Conservation (phyloP, 2,113 vertebrate genomes). For the Pterocles gutturalis region DNA sequence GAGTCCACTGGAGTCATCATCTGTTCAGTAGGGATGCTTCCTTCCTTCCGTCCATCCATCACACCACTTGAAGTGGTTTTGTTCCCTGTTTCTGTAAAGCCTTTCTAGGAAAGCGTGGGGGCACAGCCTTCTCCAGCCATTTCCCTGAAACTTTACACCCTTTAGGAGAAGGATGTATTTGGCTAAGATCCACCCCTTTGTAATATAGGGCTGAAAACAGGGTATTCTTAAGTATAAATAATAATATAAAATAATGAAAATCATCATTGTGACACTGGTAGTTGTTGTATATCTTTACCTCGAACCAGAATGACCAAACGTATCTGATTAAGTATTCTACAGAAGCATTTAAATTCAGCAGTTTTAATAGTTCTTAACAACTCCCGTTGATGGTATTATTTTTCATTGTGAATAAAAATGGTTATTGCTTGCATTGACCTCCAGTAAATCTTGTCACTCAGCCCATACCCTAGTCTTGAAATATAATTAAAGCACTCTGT, state of each 20-base stretch:
- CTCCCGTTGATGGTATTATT: constrained; percentile 51
- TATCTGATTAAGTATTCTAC: constrained; percentile 47
- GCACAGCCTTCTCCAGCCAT: neutral
- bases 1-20: neutral
- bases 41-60: neutral
- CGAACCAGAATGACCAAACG: constrained; percentile 35
- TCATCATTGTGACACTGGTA: neutral
- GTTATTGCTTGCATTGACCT: constrained; percentile 72
- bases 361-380: constrained; percentile 72
- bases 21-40: neutral
- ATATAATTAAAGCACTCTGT: constrained; percentile 73
- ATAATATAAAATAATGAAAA: neutral
- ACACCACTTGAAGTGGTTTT: neutral
- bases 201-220: neutral
- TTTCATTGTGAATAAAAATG: constrained; percentile 73
- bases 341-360: constrained; percentile 57
- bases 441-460: constrained; percentile 61
- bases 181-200: neutral
- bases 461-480: constrained; percentile 34
- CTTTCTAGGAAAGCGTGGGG: neutral
- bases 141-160: neutral
- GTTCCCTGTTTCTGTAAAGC: neutral
- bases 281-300: constrained; percentile 15
- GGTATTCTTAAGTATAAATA: neutral
- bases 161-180: neutral